Conservation (phyloP, 1,140 invertebrate genomes). For the Medauroidea extradentata region DNA sequence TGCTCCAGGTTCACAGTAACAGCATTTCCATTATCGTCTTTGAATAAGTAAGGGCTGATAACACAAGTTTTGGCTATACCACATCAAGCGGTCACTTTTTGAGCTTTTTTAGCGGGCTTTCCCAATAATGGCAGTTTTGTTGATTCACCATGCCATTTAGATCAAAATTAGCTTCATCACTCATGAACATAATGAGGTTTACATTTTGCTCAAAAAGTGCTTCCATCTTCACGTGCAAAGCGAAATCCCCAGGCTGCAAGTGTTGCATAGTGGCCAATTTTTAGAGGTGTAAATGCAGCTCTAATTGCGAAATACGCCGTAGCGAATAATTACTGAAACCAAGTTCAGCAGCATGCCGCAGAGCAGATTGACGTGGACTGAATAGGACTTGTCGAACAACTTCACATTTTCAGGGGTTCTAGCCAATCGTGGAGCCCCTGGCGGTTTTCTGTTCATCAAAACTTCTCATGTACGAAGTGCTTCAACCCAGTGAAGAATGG, state of each 20-base stretch:
- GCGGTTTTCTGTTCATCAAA: too few relatives aligned
- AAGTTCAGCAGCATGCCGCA: slow-evolving; percentile 14
- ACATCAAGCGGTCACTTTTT: neutral
- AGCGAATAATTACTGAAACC: slow-evolving; percentile 12
- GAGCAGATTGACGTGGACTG: slow-evolving; percentile 14
- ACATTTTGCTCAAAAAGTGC: neutral
- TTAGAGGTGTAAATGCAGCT: slow-evolving; percentile 20
- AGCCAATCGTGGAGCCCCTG: too few relatives aligned
- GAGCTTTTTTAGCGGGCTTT: slow-evolving; percentile 7
- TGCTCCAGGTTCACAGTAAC: too few relatives aligned
- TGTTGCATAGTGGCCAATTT: slow-evolving; percentile 16
- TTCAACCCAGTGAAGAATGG: too few relatives aligned
- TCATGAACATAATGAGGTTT: neutral
- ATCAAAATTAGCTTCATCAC: slow-evolving; percentile 16
- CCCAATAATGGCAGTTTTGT: slow-evolving; percentile 14
- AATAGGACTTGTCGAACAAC: slow-evolving; percentile 8
- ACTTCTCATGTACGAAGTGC: too few relatives aligned
- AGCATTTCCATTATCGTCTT: too few relatives aligned
- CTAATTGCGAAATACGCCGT: slow-evolving; percentile 11
- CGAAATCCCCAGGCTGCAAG: slow-evolving; percentile 12
- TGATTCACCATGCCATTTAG: slow-evolving; percentile 14
- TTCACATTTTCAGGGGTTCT: slow-evolving; percentile 8
- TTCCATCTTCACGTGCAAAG: neutral
- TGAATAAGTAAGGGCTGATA: too few relatives aligned
- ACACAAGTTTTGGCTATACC: neutral